phyloP scores from a whole-genome alignment of 2,113 vertebrate genomes.

The Patagioenas fasciata region DNA sequence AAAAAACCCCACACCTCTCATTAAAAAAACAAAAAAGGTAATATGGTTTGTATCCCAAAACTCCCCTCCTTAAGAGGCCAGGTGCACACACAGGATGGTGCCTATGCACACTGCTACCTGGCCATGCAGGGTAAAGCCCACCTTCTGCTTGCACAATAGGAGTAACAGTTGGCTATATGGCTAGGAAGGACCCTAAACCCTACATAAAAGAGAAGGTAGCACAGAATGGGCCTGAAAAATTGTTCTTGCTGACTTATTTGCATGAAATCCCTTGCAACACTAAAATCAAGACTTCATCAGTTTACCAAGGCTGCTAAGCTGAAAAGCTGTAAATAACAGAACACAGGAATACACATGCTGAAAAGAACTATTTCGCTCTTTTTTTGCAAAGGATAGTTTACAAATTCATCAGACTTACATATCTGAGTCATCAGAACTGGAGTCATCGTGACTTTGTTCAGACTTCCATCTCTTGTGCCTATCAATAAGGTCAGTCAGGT shows the following conservation, averaged over 20 bases:
- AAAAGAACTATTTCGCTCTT: not conserved
- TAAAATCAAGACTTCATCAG: not conserved
- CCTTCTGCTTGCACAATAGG: not conserved
- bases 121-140: not conserved
- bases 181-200: not conserved
- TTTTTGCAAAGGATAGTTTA: not conserved
- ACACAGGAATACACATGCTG: not conserved
- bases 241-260: not conserved
- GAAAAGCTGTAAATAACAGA: not conserved
- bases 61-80: not conserved
- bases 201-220: not conserved
- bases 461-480: conserved; percentile 94
- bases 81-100: not conserved
- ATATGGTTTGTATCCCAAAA: not conserved
- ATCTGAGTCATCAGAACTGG: conserved; percentile 91
- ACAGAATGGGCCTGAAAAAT: not conserved
- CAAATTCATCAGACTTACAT: conserved; percentile 76
- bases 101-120: not conserved
- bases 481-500: conserved; percentile 93
- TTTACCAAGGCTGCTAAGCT: not conserved
- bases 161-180: not conserved
- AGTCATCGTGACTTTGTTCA: conserved; percentile 86
- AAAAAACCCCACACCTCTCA: not conserved
- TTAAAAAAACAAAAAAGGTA: not conserved
- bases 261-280: not conserved